These are phyloP conservation scores for Loriculus beryllinus DNA, from an alignment of 2,797 vertebrate genomes.

Conservation along the genomic window DNA sequence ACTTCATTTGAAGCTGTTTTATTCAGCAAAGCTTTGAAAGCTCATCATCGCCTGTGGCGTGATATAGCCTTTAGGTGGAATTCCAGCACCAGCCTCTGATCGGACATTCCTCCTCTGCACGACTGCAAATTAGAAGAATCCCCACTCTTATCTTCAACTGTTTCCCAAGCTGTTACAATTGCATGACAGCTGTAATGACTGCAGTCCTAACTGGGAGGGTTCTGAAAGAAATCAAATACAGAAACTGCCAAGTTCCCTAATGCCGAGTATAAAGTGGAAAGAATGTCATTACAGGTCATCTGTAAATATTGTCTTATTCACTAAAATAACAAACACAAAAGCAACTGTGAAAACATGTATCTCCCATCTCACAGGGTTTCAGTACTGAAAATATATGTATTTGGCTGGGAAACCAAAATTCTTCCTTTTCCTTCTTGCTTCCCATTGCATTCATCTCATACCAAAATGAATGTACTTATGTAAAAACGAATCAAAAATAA, in stretches of 20 bases:
- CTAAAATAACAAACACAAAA: not conserved
- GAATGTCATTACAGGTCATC: not conserved
- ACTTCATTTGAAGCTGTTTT: not conserved
- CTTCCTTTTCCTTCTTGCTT: not conserved
- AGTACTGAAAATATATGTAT: not conserved
- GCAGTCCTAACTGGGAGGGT: not conserved
- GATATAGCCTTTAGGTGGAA: not conserved
- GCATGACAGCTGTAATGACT: not conserved
- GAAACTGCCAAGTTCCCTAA: not conserved
- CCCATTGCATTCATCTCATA: not conserved
- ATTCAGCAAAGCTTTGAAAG: not conserved
- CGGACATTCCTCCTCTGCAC: not conserved
- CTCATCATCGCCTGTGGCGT: not conserved
- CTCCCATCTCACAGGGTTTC: not conserved
- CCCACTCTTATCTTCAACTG: not conserved
- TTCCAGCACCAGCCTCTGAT: not conserved
- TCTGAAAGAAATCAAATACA: not conserved
- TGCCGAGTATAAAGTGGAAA: not conserved
- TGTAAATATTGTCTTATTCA: not conserved
- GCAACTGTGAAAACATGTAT: not conserved
- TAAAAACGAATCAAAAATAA: not conserved
- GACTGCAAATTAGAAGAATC: not conserved
- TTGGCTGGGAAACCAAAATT: not conserved
- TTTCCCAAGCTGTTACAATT: not conserved
- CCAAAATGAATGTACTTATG: not conserved